Evolutionary conservation across 2,888 invertebrate species (phyloP), one percentile per base, ranked within the genome.

Genomic region (Uloborus plumipes): DNA sequence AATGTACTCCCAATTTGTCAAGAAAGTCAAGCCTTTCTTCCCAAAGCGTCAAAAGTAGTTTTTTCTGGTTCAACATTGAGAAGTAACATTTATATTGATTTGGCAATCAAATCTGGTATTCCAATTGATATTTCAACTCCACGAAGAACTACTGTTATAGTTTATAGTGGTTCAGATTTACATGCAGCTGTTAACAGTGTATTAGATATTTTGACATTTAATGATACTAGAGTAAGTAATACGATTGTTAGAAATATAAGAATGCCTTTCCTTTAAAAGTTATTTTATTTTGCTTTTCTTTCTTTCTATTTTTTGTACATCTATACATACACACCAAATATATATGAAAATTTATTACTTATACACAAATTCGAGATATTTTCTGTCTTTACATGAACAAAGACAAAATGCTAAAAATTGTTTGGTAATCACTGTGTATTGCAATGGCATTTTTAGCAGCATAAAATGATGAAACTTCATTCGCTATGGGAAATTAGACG

Each of bases 101-200:
- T 50, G 26, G 20, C 74, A 26, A 14, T 47, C 2, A n/a, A 58
- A 11, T n/a, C 47, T 58, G 13, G 55, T 13, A 59, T 49, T 26
- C 61, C 70, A 3, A 62, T 22, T 66, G 72, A 76, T 61, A 20
- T 59, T 39, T 31, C 50, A 9, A 7, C 62, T 2, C 18, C 26
- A 0, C 26, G 20, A 39, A 39, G 75, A 20, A 75, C 79, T 20
- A 58, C 51, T 20, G 76, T 49, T 2, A 80, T 84, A n/a, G 61
- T 84, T 15, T 76, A 75, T 67, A 80, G 80, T 26, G 64, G 26
- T 66, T 71, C 84, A 51, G 84, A 84, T 67, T 16, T 84, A 7
- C 55, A 69, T 67, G 70, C 79, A 22, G 84, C 84, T 31, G 66
- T 53, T 14, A 22, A 75, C 59, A 59, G 76, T 53, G 55, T 79